phyloP scores from a whole-genome alignment of 2,113 vertebrate genomes.

The Myotis yumanensis region DNA sequence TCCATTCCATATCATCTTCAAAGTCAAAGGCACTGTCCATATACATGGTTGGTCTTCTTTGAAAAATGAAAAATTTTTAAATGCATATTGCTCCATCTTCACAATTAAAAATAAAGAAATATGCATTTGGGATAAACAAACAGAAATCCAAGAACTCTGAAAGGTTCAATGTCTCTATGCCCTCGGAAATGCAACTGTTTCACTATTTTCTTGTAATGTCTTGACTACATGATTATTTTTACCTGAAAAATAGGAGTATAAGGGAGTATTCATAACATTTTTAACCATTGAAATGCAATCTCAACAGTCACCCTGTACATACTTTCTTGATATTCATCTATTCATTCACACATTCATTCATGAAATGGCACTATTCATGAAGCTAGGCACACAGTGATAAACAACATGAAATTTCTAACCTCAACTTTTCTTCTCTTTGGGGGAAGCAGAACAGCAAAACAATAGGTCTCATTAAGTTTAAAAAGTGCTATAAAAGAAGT shows the following conservation, averaged over 20 bases:
- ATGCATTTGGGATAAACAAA: neutral
- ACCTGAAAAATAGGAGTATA: neutral
- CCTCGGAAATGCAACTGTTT: neutral
- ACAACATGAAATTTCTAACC: neutral
- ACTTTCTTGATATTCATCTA: neutral
- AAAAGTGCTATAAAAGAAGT: slow-evolving; percentile 2
- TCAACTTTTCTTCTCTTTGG: neutral
- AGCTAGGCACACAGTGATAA: neutral
- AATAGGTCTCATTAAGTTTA: neutral
- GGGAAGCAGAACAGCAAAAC: neutral
- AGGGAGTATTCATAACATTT: neutral
- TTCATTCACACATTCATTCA: neutral
- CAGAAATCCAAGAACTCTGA: neutral
- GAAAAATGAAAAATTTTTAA: neutral
- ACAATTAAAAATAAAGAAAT: neutral
- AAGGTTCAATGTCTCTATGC: neutral
- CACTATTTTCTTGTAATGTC: neutral
- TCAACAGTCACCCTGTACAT: neutral
- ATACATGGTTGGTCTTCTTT: neutral
- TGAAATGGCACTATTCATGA: neutral
- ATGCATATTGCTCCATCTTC: neutral
- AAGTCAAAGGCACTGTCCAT: neutral
- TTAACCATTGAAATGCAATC: neutral
- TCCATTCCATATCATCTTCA: neutral
- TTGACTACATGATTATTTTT: neutral